A percentile compares a stretch with the other conserved stretches of the same genome.
Evolutionary conservation across 2,113 vertebrate species (phyloP).

Genomic region (Laterallus jamaicensis): DNA sequence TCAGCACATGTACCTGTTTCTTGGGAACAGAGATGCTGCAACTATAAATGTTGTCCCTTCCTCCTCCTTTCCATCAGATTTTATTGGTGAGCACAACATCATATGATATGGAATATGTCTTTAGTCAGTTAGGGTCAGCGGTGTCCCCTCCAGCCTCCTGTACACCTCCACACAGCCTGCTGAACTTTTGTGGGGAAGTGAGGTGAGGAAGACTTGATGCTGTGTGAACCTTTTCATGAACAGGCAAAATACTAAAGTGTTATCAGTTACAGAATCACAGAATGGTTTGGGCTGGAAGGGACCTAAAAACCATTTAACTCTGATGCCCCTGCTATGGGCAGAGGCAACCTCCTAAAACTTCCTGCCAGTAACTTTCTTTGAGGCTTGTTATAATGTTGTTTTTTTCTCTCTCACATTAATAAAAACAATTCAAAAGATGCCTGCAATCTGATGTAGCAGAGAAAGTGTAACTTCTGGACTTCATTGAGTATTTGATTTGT

Average conservation of each 20-base stretch:
- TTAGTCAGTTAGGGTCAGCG: neutral
- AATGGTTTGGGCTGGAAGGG: too few species aligned
- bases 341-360: too few species aligned
- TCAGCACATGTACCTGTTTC: fast-evolving
- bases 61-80: neutral
- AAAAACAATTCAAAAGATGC: too few species aligned
- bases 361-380: too few species aligned
- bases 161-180: fast-evolving
- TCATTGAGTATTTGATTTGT: too few species aligned
- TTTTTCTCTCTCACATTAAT: too few species aligned
- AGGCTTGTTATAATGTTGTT: too few species aligned
- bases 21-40: fast-evolving
- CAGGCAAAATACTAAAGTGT: neutral
- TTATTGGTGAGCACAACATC: neutral
- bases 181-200: fast-evolving
- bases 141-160: neutral
- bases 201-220: neutral
- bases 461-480: too few species aligned
- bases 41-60: neutral
- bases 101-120: neutral
- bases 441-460: too few species aligned
- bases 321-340: too few species aligned
- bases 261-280: neutral
- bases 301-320: too few species aligned
- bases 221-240: fast-evolving